Base-by-base conservation (phyloP, 1,140 invertebrate species). In the Paraescarpia echinospica region DNA sequence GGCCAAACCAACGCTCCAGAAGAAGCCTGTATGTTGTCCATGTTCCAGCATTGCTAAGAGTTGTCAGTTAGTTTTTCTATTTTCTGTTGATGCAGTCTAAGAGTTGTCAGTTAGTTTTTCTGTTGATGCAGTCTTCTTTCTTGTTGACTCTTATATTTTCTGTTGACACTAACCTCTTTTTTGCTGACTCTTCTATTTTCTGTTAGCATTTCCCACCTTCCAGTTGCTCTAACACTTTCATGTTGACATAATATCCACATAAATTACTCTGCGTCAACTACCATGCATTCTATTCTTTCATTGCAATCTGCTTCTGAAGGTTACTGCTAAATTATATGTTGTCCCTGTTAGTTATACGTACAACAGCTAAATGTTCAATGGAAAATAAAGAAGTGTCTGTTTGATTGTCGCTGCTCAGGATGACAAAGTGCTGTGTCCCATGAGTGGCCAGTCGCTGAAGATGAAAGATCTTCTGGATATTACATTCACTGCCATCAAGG, bases 401-500 rank as follows among this genome's bases (percentile, higher is more conserved):
- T 77, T 77, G 4, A n/a, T 31, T 77, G 59, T 4, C 22, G 59
- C 27, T 77, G 59, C 59, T 22, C 59, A 96, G 99, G 96, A 97
- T 97, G 94, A 98, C 97, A 93, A 95, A 93, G 98, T 99, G n/a
- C 97, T 97, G 92, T 99, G 99, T 95, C 99, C 99, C 1, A 97
- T 99, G 94, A 99, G 98, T 96, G 98, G 97, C 5, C 98, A 98
- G 95, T 97, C 98, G 35, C 95, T 99, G 27, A 98, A 97, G 96
- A 96, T 98, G 94, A 99, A 99, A 95, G 98, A 99, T 96, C 96
- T 99, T 18, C 98, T 99, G 94, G 97, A 98, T 94, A 97, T 99
- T 0, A 99, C 99, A 95, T 99, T 99, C 96, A 99, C 98, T 0
- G 96, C 97, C 94, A 97, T 99, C 0, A 98, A 98, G 93, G 96